Percentiles rank a stretch among this genome's conserved stretches.
phyloP scores from a whole-genome alignment of 2,113 vertebrate genomes.

The Mobula hypostoma region DNA sequence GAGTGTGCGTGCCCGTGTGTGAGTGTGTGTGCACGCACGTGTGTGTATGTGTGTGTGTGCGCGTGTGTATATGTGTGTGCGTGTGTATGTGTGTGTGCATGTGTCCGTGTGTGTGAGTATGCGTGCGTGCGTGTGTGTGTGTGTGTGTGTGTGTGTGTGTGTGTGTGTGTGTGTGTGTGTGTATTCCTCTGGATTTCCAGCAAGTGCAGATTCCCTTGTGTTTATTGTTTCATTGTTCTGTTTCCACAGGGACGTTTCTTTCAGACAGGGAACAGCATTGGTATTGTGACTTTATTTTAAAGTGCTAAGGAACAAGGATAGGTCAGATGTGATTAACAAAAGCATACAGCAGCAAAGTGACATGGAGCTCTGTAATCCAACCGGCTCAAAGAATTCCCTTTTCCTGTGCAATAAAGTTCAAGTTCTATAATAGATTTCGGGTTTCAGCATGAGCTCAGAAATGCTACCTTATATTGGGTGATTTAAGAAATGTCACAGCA shows the following conservation, averaged over 20 bases:
- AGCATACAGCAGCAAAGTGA: neutral
- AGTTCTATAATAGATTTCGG: neutral
- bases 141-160: too few relatives aligned
- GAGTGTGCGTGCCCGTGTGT: too few relatives aligned
- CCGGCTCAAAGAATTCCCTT: neutral
- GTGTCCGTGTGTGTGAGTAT: too few relatives aligned
- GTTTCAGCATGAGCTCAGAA: neutral
- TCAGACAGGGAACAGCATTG: neutral
- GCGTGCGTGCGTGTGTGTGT: too few relatives aligned
- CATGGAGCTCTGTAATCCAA: neutral
- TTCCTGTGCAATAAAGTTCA: neutral
- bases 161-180: too few relatives aligned
- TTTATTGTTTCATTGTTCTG: neutral
- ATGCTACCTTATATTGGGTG: neutral
- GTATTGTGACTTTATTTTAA: neutral
- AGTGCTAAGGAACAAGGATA: neutral
- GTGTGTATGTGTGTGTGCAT: too few relatives aligned
- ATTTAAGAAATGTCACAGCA: neutral
- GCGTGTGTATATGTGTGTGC: too few relatives aligned
- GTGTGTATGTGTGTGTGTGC: too few relatives aligned
- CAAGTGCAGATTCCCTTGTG: too few relatives aligned
- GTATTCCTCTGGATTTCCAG: too few relatives aligned
- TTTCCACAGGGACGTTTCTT: neutral
- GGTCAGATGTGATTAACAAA: neutral
- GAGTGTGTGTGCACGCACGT: too few relatives aligned